phyloP scores from a whole-genome alignment of 2,113 vertebrate species.

The Hiodon tergisus region DNA sequence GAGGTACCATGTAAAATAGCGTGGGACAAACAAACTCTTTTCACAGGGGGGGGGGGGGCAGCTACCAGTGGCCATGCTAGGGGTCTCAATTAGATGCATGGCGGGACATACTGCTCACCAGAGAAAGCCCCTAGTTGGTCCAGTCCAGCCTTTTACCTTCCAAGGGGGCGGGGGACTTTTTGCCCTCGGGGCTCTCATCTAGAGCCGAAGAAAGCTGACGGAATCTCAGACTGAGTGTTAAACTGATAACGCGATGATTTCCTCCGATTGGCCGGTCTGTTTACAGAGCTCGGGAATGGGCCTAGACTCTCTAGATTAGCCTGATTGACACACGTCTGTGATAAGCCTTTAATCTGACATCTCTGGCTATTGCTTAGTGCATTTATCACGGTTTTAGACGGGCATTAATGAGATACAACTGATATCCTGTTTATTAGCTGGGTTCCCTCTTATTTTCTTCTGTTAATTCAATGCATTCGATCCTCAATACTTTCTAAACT shows the following conservation, averaged over 20 bases:
- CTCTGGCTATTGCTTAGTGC: not conserved
- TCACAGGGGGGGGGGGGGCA: no score
- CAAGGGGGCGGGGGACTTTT: not conserved
- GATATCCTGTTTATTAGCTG: no score
- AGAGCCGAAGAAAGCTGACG: constrained; percentile 30
- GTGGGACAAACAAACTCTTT: no score
- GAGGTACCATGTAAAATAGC: no score
- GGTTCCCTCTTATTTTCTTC: no score
- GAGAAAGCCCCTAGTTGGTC: not conserved
- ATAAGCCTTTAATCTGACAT: constrained; percentile 12
- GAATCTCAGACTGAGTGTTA: constrained; percentile 30
- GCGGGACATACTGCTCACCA: no score
- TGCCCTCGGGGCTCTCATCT: constrained; percentile 5
- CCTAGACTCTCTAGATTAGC: not conserved
- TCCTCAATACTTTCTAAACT: not conserved
- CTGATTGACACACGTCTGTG: constrained; percentile 1
- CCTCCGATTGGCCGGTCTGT: not conserved
- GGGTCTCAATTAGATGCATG: no score
- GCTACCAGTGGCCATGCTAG: not conserved
- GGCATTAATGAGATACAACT: not conserved
- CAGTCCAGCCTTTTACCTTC: not conserved
- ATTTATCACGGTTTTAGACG: constrained; percentile 8
- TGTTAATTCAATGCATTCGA: no score
- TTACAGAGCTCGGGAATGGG: constrained; percentile 3
- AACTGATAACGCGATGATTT: constrained; percentile 43